A percentile compares a stretch with the other conserved stretches of the same genome.
These are phyloP conservation scores for Tipula unca DNA, from an alignment of 2,888 invertebrate genomes.

Conservation along the genomic window DNA sequence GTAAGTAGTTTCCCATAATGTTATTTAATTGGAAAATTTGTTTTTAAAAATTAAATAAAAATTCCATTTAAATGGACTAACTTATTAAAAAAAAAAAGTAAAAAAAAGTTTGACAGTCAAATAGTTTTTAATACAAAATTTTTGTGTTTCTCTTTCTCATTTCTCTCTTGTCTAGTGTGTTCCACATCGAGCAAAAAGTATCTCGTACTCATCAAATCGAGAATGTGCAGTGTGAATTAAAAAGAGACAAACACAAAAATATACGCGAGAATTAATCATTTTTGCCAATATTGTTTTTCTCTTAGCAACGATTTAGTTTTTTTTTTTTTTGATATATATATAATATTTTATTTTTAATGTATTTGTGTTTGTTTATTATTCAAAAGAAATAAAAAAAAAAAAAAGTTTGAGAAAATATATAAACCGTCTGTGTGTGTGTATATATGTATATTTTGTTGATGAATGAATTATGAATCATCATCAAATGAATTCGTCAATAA, in stretches of 20 bases:
- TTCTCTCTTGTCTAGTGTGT: background rate
- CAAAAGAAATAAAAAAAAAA: background rate
- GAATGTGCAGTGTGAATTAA: background rate
- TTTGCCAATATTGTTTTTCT: background rate
- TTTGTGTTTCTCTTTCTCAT: background rate
- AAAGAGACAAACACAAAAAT: background rate
- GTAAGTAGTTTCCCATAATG: background rate
- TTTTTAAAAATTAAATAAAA: background rate
- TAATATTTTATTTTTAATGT: background rate
- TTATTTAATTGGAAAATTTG: background rate
- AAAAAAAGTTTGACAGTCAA: constrained; percentile 8
- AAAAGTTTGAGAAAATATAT: constrained; percentile 3
- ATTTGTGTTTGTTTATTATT: background rate
- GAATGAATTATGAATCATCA: constrained; percentile 14
- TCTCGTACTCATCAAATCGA: background rate
- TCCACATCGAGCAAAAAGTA: background rate
- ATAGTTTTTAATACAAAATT: background rate
- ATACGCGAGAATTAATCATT: background rate
- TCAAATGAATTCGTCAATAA: background rate
- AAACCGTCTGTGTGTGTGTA: background rate
- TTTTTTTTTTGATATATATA: background rate
- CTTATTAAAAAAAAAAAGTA: background rate
- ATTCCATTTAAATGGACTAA: constrained; percentile 8
- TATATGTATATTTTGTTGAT: background rate
- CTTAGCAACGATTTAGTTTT: background rate